phyloP scores from a whole-genome alignment of 2,113 vertebrate genomes.

The Xenopus laevis region DNA sequence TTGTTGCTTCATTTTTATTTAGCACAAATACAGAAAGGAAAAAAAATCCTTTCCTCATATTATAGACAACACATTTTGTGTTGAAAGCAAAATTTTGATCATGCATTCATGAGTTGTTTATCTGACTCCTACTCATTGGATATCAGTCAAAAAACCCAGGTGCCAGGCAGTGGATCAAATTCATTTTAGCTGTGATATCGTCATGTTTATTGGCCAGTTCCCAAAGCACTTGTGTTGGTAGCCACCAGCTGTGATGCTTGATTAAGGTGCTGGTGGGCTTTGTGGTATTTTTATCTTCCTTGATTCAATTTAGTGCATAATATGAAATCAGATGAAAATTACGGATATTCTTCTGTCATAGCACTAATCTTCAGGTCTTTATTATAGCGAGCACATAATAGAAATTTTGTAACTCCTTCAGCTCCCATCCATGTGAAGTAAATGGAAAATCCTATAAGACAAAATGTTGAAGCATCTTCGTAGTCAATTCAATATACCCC shows the following conservation, averaged over 20 bases:
- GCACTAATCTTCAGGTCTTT: slow-evolving; percentile 39
- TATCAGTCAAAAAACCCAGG: slow-evolving; percentile 44
- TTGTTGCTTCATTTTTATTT: slow-evolving; percentile 31
- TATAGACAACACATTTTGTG: slow-evolving; percentile 45
- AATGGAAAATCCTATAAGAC: slow-evolving; percentile 1
- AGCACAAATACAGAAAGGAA: slow-evolving; percentile 15
- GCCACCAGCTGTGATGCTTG: slow-evolving; percentile 29
- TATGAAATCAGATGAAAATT: slow-evolving; percentile 46
- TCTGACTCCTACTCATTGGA: slow-evolving; percentile 47
- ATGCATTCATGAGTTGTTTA: slow-evolving; percentile 47
- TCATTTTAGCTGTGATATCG: slow-evolving; percentile 38
- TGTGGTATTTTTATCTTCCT: slow-evolving; percentile 33
- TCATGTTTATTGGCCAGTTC: slow-evolving; percentile 31
- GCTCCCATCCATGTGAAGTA: slow-evolving; percentile 9
- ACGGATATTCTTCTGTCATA: slow-evolving; percentile 42
- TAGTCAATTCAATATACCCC: no score
- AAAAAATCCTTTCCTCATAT: slow-evolving; percentile 16
- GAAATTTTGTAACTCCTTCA: slow-evolving; percentile 36
- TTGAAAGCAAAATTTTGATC: slow-evolving; percentile 46
- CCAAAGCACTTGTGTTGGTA: slow-evolving; percentile 46
- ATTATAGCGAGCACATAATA: slow-evolving; percentile 27
- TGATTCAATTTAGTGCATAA: slow-evolving; percentile 46
- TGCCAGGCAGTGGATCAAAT: slow-evolving; percentile 25
- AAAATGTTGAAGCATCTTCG: neutral
- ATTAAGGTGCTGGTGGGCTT: slow-evolving; percentile 36